Conservation (phyloP, 2,113 vertebrate species). For the Myrmecobius fasciatus region DNA sequence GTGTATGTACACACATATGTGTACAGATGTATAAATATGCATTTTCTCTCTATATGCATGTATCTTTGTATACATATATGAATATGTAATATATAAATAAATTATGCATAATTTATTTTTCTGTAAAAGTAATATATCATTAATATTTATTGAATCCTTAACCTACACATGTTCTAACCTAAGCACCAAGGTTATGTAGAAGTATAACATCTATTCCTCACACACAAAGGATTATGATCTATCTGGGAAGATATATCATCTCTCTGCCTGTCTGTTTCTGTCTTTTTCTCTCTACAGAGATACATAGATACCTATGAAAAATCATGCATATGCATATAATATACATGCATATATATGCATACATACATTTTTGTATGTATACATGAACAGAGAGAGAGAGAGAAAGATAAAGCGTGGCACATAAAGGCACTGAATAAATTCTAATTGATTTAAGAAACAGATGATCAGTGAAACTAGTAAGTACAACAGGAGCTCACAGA, state of each 20-base stretch:
- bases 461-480: neutral
- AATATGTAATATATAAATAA: neutral
- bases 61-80: neutral
- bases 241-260: neutral
- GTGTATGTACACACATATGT: neutral
- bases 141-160: neutral
- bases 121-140: neutral
- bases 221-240: neutral
- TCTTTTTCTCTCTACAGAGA: neutral
- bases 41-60: neutral
- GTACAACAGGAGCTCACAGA: neutral
- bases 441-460: neutral
- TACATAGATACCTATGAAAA: neutral
- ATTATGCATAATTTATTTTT: neutral
- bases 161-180: neutral
- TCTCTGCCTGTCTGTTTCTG: neutral
- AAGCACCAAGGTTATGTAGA: neutral
- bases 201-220: neutral
- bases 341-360: neutral
- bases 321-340: no score
- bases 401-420: neutral
- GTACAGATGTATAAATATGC: no score
- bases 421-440: neutral
- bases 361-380: no score
- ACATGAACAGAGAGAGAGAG: neutral